Evolutionary conservation across 1,140 invertebrate genomes (phyloP).

Genomic region (Calephelis virginiensis): DNA sequence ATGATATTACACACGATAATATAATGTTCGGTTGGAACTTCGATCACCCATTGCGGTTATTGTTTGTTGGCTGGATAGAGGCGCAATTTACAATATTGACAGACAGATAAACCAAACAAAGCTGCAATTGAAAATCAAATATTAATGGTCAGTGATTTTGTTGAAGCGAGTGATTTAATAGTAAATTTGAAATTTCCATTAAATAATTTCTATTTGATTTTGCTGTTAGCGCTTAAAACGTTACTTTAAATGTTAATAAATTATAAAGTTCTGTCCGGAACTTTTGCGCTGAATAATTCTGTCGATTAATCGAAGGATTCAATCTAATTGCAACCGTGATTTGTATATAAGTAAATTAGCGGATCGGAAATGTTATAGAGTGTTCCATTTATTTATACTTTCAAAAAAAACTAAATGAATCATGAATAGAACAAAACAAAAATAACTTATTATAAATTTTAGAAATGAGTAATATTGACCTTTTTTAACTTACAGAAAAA

Average conservation of each 20-base stretch:
- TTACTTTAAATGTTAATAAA: conserved; percentile 20
- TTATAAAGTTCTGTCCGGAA: not conserved
- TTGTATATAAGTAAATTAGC: no score
- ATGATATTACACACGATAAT: not conserved
- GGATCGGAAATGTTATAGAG: no score
- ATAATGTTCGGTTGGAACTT: conserved; percentile 10
- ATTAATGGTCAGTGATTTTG: conserved; percentile 30
- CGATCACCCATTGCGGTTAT: conserved; percentile 14
- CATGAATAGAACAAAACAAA: no score
- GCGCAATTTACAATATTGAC: conserved; percentile 28
- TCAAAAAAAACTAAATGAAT: no score
- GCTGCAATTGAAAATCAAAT: conserved; percentile 33
- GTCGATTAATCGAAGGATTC: not conserved
- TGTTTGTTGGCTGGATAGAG: conserved; percentile 18
- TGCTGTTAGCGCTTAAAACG: conserved; percentile 1
- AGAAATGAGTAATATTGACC: no score
- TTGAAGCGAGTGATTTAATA: conserved; percentile 23
- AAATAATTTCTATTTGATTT: conserved; percentile 14
- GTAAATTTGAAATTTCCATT: conserved; percentile 21
- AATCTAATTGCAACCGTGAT: not conserved
- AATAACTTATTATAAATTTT: no score
- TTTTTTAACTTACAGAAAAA: no score
- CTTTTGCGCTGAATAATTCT: not conserved
- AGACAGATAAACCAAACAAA: conserved; percentile 30
- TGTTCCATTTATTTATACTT: no score